Evolutionary conservation across 2,888 invertebrate genomes (phyloP).

Genomic region (Steinernema hermaphroditum): DNA sequence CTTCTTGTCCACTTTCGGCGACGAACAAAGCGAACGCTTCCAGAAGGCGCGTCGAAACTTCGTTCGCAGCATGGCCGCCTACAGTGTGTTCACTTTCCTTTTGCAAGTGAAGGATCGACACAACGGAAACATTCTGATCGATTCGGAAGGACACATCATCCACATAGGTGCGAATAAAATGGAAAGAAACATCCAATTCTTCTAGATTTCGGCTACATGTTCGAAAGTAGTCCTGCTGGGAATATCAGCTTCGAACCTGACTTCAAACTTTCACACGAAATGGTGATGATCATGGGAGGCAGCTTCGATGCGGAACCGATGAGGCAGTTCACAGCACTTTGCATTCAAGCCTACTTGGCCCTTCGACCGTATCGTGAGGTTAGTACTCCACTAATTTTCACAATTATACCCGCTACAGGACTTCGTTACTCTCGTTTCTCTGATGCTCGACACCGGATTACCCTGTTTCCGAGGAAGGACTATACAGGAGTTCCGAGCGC

Average conservation of each 20-base stretch:
- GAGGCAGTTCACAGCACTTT: constrained; percentile 95
- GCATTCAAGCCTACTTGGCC: constrained; percentile 93
- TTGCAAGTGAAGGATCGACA: constrained; percentile 98
- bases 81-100: constrained; percentile 93
- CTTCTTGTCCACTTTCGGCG: constrained; percentile 74
- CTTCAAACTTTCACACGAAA: constrained; percentile 97
- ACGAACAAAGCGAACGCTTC: constrained; percentile 89
- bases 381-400: neutral
- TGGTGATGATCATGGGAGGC: constrained; percentile 98
- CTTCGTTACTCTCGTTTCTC: constrained; percentile 90
- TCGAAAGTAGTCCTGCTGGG: constrained; percentile 97
- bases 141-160: constrained; percentile 93
- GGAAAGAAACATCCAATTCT: neutral
- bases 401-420: constrained; percentile 70
- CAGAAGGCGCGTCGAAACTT: constrained; percentile 84
- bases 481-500: constrained; percentile 83
- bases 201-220: constrained; percentile 99
- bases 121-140: constrained; percentile 99
- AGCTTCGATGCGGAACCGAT: constrained; percentile 94
- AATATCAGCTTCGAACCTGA: constrained; percentile 99
- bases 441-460: constrained; percentile 96
- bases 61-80: constrained; percentile 97
- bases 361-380: constrained; percentile 74
- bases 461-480: constrained; percentile 99
- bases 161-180: constrained; percentile 83